phyloP scores from a whole-genome alignment of 2,113 vertebrate species.

The Acinonyx jubatus region DNA sequence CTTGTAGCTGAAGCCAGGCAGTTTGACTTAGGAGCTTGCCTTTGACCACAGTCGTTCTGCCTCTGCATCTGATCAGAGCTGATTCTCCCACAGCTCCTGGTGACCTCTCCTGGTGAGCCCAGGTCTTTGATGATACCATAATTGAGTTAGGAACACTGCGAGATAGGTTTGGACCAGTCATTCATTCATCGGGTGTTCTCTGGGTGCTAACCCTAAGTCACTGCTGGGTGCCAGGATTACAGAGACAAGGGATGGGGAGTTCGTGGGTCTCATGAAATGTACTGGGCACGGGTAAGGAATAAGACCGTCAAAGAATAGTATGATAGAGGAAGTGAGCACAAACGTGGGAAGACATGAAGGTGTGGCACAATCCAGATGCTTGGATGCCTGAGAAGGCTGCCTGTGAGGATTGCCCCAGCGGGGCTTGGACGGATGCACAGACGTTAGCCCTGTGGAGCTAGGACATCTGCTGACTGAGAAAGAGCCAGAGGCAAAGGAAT shows the following conservation, averaged over 20 bases:
- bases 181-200: background rate
- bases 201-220: background rate
- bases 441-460: background rate
- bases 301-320: background rate
- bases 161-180: background rate
- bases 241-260: background rate
- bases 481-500: background rate
- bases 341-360: background rate
- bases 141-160: background rate
- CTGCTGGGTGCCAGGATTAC: background rate
- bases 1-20: background rate
- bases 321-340: background rate
- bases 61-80: background rate
- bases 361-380: background rate
- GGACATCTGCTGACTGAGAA: background rate
- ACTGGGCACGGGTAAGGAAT: background rate
- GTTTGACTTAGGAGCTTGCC: background rate
- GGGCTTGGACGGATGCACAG: background rate
- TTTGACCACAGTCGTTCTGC: background rate
- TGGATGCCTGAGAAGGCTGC: background rate
- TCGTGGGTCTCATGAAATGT: background rate
- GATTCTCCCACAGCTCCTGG: no score
- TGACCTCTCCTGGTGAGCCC: background rate
- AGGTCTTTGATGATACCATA: background rate
- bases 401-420: background rate